Conservation (phyloP, 2,888 invertebrate genomes). For the Caenorhabditis afra region DNA sequence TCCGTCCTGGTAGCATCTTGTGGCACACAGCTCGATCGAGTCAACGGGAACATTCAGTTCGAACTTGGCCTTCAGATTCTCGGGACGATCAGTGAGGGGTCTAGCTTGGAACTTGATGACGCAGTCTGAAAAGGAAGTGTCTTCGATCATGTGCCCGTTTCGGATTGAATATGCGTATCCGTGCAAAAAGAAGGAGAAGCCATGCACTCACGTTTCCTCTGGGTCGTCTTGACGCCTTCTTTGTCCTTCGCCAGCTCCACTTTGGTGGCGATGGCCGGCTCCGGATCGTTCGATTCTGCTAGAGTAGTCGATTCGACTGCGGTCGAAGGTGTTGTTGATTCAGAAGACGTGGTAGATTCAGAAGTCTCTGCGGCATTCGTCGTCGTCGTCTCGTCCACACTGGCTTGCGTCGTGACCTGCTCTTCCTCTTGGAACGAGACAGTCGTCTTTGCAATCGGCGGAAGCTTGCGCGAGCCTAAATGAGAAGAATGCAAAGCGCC, state of each 20-base stretch:
- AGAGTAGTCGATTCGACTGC: constrained; percentile 28
- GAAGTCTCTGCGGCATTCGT: background rate
- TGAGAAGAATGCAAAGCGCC: background rate
- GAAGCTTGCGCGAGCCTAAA: constrained; percentile 45
- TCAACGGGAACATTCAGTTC: constrained; percentile 70
- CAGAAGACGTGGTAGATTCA: constrained; percentile 27
- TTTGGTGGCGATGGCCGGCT: constrained; percentile 54
- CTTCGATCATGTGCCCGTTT: background rate
- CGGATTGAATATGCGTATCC: background rate
- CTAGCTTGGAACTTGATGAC: constrained; percentile 77
- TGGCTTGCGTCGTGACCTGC: constrained; percentile 48
- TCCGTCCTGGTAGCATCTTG: constrained; percentile 77
- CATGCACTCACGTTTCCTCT: constrained; percentile 55
- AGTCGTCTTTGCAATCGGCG: constrained; percentile 41
- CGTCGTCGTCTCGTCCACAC: constrained; percentile 26
- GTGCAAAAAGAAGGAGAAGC: background rate
- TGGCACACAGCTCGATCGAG: constrained; percentile 74
- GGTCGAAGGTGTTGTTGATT: background rate
- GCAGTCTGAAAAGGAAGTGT: constrained; percentile 67
- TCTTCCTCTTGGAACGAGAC: constrained; percentile 50
- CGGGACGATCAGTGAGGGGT: constrained; percentile 67
- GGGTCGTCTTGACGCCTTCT: constrained; percentile 55
- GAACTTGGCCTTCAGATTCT: constrained; percentile 71
- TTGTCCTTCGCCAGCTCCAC: constrained; percentile 59
- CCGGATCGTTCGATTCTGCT: constrained; percentile 51